These are phyloP conservation scores for Plumapathes pennacea DNA, from an alignment of 92 coral and sea anemone genomes.

Conservation along the genomic window DNA sequence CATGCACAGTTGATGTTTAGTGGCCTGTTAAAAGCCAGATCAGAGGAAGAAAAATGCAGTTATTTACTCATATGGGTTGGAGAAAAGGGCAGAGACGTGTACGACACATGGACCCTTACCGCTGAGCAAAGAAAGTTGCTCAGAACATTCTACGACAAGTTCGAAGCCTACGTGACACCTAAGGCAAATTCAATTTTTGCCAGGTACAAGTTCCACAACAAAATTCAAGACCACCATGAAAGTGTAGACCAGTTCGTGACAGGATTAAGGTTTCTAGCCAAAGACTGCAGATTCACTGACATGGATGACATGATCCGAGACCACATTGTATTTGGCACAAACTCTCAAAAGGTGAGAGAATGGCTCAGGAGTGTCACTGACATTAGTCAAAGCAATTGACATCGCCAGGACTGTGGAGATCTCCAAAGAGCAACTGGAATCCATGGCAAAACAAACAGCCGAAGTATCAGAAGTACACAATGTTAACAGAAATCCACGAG, in stretches of 20 bases:
- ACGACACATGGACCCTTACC: constrained; percentile 41
- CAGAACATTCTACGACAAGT: constrained; percentile 34
- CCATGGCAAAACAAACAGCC: too few species aligned
- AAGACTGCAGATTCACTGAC: constrained; percentile 52
- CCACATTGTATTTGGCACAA: constrained; percentile 45
- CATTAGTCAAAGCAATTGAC: constrained; percentile 45
- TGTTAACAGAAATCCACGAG: too few species aligned
- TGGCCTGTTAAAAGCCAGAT: constrained; percentile 30
- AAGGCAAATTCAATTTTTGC: constrained; percentile 51
- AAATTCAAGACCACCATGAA: constrained; percentile 20
- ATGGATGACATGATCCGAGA: constrained; percentile 51
- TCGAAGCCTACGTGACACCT: constrained; percentile 43
- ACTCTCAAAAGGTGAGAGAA: constrained; percentile 43
- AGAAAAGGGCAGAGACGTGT: too few species aligned
- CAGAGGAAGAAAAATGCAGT: too few species aligned
- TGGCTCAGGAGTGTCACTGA: constrained; percentile 38
- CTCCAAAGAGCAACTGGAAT: constrained; percentile 23
- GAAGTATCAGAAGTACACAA: too few species aligned
- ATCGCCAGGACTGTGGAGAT: constrained; percentile 47
- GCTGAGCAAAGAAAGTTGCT: constrained; percentile 21
- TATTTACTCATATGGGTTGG: constrained; percentile 52
- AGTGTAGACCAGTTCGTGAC: constrained; percentile 49
- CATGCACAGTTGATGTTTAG: constrained; percentile 48
- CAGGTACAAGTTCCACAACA: constrained; percentile 43
- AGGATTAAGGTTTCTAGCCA: constrained; percentile 41